Evolutionary conservation across 2,888 invertebrate genomes (phyloP), one percentile per base, ranked within the genome.

Genomic region (Spodoptera littoralis): DNA sequence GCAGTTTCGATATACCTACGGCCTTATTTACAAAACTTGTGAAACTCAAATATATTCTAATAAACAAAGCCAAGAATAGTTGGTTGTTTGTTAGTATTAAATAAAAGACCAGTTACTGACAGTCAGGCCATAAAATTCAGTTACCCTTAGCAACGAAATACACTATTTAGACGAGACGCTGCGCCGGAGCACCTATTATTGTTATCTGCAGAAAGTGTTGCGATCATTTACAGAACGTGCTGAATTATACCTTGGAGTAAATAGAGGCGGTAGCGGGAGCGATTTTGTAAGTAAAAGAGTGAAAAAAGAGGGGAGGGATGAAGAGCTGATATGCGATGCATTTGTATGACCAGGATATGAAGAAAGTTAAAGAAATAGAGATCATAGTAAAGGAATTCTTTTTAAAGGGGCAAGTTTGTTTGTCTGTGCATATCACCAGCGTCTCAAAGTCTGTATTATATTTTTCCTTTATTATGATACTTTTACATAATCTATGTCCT

Each of bases 131-230:
- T 78, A 76, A 76, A 76, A 60, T 60, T 65, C 71, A 74, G 71
- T 76, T 74, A 76, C 61, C 73, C 70, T 18, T 52, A 36, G 59
- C 50, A 68, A 74, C 64, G 58, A 64, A 76, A 70, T 65, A 75
- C 49, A 66, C 48, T 76, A 76, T 77, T 78, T 68, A 62, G 64
- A 65, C 41, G 27, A 71, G 58, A 70, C 63, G 53, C 57, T 76
- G 65, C 65, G 61, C 61, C 58, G 49, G 63, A 76, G 74, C 43
- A 66, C 56, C 61, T 66, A 70, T 66, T 79, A 70, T 66, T 73
- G 65, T 65, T 75, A 77, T 69, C 73, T 76, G 65, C 67, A 69
- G 65, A 77, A 77, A 70, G 68, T 73, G 65, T 80, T 71, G 65
- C 63, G 60, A 72, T 75, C 75, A 70, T 73, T 76, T 68, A 72